Evolutionary conservation across 2,888 invertebrate species (phyloP), one percentile per base, ranked within the genome.

Genomic region (Nineta flava): DNA sequence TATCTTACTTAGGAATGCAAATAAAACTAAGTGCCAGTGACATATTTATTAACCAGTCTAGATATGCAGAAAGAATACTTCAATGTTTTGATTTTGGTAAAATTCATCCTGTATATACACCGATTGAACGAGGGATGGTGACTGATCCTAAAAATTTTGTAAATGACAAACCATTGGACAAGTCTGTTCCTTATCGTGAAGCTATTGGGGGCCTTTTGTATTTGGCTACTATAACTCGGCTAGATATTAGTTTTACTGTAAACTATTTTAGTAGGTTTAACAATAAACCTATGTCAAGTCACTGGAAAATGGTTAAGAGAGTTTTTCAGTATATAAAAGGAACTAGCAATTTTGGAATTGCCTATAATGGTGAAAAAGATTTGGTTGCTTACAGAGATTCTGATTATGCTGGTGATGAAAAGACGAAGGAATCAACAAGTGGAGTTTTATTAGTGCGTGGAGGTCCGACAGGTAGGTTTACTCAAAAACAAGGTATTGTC

Each of bases 211-310:
- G 56, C 40, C 10, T 57, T 26, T 38, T 55, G 9, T 57, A 58
- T 52, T 40, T 58, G 26, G 13, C 53, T 17, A 58, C 55, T 9
- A 57, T 59, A 41, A 53, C 57, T 35, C 50, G 59, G 15, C 58
- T 60, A 13, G 58, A 59, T 21, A 59, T 61, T 21, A 55, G 55
- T 48, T 60, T 57, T 53, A 48, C 55, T 15, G 58, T 58, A 32
- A 59, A 56, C 49, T 56, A 58, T 53, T 35, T 57, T 16, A 59
- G 56, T 50, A 47, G 55, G 13, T 54, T 50, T 31, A 53, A 50
- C 21, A 52, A 46, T 12, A 54, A 51, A 12, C 55, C 56, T 10
- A 52, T 51, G 50, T 34, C 9, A 2, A 56, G 53, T 53, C 55
- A 56, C 44, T 53, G 54, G 54, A 55, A 53, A 46, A 55, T 54